A percentile compares a stretch with the other conserved stretches of the same genome.
These are phyloP conservation scores for Chironomus striatipennis DNA, from an alignment of 1,140 invertebrate genomes.

Conservation along the genomic window DNA sequence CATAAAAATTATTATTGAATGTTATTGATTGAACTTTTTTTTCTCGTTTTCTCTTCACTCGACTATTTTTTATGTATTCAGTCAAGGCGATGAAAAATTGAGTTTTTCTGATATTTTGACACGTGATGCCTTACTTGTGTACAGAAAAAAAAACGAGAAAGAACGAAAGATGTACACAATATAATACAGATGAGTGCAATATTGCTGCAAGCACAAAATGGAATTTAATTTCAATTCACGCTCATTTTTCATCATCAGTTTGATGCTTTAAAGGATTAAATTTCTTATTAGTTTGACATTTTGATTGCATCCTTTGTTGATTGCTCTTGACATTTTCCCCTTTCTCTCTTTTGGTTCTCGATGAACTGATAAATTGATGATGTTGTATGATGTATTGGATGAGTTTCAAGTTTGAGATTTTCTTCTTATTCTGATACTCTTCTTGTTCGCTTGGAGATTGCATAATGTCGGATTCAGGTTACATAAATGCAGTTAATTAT, in stretches of 20 bases:
- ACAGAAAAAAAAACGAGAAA: background rate
- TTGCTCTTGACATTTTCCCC: background rate
- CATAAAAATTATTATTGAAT: background rate
- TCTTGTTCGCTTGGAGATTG: no score
- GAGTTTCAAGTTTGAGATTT: no score
- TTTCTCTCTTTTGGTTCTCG: background rate
- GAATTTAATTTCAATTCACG: constrained; percentile 2
- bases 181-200: background rate
- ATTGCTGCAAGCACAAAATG: constrained; percentile 4
- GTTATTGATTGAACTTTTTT: constrained; percentile 21
- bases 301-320: constrained; percentile 7
- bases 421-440: no score
- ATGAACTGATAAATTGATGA: background rate
- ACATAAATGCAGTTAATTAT: no score
- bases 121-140: background rate
- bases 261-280: constrained; percentile 14
- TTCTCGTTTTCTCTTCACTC: background rate
- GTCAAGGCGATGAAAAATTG: constrained; percentile 10
- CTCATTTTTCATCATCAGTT: background rate
- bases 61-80: background rate
- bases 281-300: constrained; percentile 11
- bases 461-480: no score
- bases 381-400: no score
- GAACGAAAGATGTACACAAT: background rate
- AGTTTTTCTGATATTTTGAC: background rate